These are phyloP conservation scores for Typhlichthys subterraneus DNA, from an alignment of 2,797 vertebrate species.

Conservation along the genomic window DNA sequence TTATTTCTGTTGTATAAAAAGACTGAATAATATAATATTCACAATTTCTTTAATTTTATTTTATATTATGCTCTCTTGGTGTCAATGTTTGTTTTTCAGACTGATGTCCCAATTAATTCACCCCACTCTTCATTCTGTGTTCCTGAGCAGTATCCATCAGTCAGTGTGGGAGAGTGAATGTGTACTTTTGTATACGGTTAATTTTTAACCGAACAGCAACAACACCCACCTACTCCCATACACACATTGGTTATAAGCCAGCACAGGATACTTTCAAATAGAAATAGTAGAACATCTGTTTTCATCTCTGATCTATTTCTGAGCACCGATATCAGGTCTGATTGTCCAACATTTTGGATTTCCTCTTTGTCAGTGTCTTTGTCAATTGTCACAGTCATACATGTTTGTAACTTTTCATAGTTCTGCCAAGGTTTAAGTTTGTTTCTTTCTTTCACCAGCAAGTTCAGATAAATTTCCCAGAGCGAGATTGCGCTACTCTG, in stretches of 20 bases:
- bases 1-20: too few relatives aligned
- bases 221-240: not conserved
- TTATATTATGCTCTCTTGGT: too few relatives aligned
- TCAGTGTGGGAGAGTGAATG: conserved; percentile 20
- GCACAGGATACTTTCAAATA: not conserved
- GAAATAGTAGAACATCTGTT: not conserved
- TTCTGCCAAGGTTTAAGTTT: not conserved
- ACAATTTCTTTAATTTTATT: too few relatives aligned
- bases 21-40: too few relatives aligned
- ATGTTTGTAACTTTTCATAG: conserved; percentile 1
- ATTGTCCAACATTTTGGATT: not conserved
- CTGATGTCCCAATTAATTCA: too few relatives aligned
- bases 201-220: conserved; percentile 1
- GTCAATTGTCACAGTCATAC: conserved; percentile 22
- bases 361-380: conserved; percentile 2
- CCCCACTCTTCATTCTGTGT: too few relatives aligned
- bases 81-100: too few relatives aligned
- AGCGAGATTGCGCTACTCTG: not conserved
- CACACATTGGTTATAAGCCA: conserved; percentile 15
- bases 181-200: conserved; percentile 11
- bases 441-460: conserved; percentile 1
- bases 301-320: conserved; percentile 14
- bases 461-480: conserved; percentile 18
- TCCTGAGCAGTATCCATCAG: not conserved
- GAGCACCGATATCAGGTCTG: conserved; percentile 21